Evolutionary conservation across 2,797 vertebrate species (phyloP).

Genomic region (Thripadectes ignobilis): DNA sequence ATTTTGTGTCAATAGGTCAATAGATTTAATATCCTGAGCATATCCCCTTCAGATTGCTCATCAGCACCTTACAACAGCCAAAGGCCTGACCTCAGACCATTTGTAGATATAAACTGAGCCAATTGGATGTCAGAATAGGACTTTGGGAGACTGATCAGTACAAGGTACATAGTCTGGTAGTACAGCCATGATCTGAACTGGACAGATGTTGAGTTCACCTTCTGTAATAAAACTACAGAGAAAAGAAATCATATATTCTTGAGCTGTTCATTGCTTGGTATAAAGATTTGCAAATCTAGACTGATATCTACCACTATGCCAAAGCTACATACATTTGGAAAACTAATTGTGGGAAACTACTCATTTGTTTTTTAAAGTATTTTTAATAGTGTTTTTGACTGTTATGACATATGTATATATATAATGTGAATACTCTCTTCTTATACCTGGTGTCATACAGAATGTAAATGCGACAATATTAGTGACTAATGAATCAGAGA

Average conservation of each 20-base stretch:
- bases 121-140: not conserved
- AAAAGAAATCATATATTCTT: not conserved
- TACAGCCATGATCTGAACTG: not conserved
- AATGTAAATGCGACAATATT: not conserved
- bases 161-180: not conserved
- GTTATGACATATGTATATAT: not conserved
- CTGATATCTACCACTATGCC: not conserved
- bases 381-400: not conserved
- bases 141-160: not conserved
- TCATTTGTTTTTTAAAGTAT: not conserved
- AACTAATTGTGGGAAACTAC: not conserved
- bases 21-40: conserved; percentile 50
- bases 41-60: conserved; percentile 33
- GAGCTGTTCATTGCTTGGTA: not conserved
- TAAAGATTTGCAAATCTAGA: not conserved
- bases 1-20: conserved; percentile 57
- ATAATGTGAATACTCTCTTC: not conserved
- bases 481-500: not conserved
- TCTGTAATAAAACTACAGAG: not conserved
- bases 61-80: not conserved
- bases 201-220: not conserved
- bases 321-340: not conserved
- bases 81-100: not conserved
- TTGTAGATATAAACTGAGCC: conserved; percentile 18
- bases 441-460: not conserved